phyloP scores from a whole-genome alignment of 53 echinoderm and acorn worm genomes.

The Holothuria scabra region DNA sequence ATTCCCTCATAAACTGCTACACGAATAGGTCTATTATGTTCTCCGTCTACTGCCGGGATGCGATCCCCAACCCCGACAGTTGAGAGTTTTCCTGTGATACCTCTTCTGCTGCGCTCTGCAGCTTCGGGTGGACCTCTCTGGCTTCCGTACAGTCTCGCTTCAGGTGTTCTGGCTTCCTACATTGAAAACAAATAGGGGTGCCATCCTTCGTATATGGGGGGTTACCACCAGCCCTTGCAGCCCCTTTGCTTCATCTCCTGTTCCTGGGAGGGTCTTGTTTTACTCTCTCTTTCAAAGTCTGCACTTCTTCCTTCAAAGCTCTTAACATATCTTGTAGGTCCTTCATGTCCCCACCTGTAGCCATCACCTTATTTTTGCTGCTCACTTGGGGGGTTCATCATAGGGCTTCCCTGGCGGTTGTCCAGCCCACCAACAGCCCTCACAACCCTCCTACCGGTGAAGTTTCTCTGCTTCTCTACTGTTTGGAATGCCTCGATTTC shows the following conservation, averaged over 20 bases:
- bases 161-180: conserved; percentile 3
- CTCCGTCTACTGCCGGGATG: no score
- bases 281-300: no score
- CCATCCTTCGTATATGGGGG: not conserved
- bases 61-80: no score
- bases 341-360: not conserved
- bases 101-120: no score
- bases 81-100: no score
- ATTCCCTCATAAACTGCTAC: no score
- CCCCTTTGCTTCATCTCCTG: no score
- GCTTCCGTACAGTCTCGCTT: not conserved
- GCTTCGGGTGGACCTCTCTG: no score
- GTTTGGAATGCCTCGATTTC: conserved; percentile 45
- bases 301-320: not conserved
- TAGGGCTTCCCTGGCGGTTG: not conserved
- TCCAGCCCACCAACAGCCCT: not conserved
- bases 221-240: no score
- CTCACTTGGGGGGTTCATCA: not conserved
- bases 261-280: no score
- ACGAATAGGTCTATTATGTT: no score
- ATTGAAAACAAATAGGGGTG: conserved; percentile 9
- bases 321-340: not conserved
- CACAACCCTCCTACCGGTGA: not conserved
- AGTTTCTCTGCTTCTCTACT: conserved; percentile 34
- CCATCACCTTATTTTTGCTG: not conserved